Base-by-base conservation (phyloP, 2,797 vertebrate genomes). In the Morus bassanus region DNA sequence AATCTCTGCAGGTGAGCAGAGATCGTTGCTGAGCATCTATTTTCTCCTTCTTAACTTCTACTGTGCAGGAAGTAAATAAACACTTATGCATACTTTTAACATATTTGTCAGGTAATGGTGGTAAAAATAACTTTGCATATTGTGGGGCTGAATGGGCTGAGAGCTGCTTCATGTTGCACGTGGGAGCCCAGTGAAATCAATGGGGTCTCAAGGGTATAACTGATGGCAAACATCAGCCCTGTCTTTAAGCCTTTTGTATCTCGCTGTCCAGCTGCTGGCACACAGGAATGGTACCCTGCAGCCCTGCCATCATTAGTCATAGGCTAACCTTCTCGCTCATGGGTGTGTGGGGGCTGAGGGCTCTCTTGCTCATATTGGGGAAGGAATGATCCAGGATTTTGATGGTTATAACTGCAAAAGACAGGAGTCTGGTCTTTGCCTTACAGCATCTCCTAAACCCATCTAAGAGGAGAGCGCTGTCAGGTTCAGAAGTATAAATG, bases 1-100 rank as follows among this genome's bases (percentile, higher is more conserved):
- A 75, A 67, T 56, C 74, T 81, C 84, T 91, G 96, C 96, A 96
- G 96, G 96, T 97, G 96, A 96, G 95, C 91, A 43, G 45, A 89
- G 76, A 89, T 93, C 94, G 94, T 97, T 97, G 95, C 94, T 85
- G 64, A 60, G 85, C 82, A 48, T 67, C 79, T 94, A 35, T 91
- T 96, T 91, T 90, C 37, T 45, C 41, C 78, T 65, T 45, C 87
- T 65, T 22, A 3, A 35, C 53, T 92, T 83, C 7, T 3, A 3
- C 79, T 2, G 25, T 7, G 73, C 96, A 97, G 95, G 96, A 97
- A 96, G 91, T 93, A 83, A 95, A 93, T 23, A 89, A 89, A 85
- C 68, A 11, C 23, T 91, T 65, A 0, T 18, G 64, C 67, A 50
- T 5, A 5, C 70, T 93, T 79, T 13, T 13, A 46, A 13, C 8